Conservation (phyloP, 2,888 invertebrate species). For the Drosophila demipolita region DNA sequence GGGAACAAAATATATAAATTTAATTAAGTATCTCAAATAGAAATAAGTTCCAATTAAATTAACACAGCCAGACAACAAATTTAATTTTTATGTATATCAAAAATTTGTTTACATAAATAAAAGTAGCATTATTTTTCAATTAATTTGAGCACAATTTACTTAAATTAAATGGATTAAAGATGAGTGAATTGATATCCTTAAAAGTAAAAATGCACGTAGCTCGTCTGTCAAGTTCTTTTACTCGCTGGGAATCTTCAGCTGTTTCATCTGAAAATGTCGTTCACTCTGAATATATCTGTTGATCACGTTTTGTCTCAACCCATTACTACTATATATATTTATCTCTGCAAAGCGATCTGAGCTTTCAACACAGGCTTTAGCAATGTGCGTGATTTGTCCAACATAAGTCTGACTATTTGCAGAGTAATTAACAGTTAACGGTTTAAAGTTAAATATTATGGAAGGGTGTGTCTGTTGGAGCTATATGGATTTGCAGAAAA, state of each 20-base stretch:
- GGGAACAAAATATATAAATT: not conserved
- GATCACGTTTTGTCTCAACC: constrained; percentile 38
- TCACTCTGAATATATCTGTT: constrained; percentile 47
- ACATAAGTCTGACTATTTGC: constrained; percentile 18
- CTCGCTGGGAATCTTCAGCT: constrained; percentile 14
- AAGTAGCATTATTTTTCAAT: accelerated
- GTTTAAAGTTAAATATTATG: not conserved
- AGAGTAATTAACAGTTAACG: constrained; percentile 38
- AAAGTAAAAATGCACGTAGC: constrained; percentile 49
- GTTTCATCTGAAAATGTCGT: constrained; percentile 62
- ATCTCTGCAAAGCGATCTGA: constrained; percentile 7
- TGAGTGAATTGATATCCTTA: not conserved
- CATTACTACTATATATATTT: constrained; percentile 1
- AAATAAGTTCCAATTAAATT: not conserved
- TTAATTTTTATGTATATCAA: not conserved
- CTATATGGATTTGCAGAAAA: not conserved
- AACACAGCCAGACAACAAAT: not conserved
- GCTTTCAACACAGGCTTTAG: constrained; percentile 12
- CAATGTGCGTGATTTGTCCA: constrained; percentile 46
- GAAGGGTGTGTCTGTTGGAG: constrained; percentile 39
- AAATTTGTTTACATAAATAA: not conserved
- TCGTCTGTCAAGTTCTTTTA: constrained; percentile 29
- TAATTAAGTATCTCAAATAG: not conserved
- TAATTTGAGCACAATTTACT: not conserved
- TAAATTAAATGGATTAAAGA: constrained; percentile 1